Conservation (phyloP, 1,140 invertebrate genomes). For the Aphelenchoides fujianensis region DNA sequence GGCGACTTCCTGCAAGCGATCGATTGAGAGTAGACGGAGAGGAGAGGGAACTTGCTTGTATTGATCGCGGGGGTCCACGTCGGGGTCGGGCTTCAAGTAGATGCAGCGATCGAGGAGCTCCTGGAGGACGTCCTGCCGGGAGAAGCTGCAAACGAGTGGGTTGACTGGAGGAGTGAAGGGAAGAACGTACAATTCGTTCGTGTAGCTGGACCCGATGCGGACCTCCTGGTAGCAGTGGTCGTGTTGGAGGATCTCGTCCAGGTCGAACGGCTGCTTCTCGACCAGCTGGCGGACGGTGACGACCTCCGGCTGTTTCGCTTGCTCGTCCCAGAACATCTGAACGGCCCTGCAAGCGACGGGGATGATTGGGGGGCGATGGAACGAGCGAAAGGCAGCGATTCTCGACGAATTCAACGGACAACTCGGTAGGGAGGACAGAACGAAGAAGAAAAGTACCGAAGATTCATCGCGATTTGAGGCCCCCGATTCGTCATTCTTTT, state of each 20-base stretch:
- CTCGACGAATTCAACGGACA: too few relatives aligned
- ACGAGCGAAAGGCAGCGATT: too few relatives aligned
- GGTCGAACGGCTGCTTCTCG: neutral
- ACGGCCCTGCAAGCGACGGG: too few relatives aligned
- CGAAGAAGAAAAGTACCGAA: too few relatives aligned
- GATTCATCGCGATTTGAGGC: too few relatives aligned
- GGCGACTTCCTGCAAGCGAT: neutral
- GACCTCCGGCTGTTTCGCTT: neutral
- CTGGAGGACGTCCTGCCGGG: neutral
- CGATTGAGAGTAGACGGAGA: neutral
- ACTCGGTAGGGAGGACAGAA: too few relatives aligned
- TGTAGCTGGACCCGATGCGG: neutral
- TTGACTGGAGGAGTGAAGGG: neutral
- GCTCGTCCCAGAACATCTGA: slow-evolving; percentile 5
- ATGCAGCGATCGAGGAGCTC: neutral
- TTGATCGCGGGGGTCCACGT: neutral
- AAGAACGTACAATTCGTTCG: neutral
- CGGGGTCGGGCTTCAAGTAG: neutral
- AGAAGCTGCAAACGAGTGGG: neutral
- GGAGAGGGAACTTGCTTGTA: neutral
- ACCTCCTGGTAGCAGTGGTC: slow-evolving; percentile 3
- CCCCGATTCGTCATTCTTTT: too few relatives aligned
- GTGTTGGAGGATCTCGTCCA: slow-evolving; percentile 2
- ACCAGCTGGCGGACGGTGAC: neutral
- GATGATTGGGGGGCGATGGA: too few relatives aligned